Base-by-base conservation (phyloP, 23 tunicate genomes). In the Clavelina lepadiformis region DNA sequence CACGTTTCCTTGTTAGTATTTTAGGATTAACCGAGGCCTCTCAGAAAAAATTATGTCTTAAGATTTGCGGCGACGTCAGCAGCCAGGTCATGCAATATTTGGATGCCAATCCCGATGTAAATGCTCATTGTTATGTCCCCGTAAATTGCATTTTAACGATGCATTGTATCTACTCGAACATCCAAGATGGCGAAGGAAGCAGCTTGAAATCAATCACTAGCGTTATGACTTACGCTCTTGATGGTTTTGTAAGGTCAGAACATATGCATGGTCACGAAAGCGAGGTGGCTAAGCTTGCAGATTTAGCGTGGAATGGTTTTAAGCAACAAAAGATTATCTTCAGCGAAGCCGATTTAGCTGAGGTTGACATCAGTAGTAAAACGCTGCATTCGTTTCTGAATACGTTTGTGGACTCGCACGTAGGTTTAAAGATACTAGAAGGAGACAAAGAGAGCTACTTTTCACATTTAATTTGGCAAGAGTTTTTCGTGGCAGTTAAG, bases 81-180 rank as follows among this genome's bases (percentile, higher is more conserved):
- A 7, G 33, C 33, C 3, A 65, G 30, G 71, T 65, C 5, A 24
- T 21, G n/a, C 19, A 35, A 2, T 65, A 30, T 37, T 11, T 65
- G 38, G 47, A 65, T 25, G 55, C 26, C 15, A 23, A 65, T 20
- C 71, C 54, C 19, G 38, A 65, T 2, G 35, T 65, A 1, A 19
- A 7, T 27, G 71, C 28, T 24, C 26, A 26, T 33, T 65, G 71
- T 37, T 65, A 65, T 31, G 71, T 65, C 27, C 71, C 71, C 33
- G 71, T 65, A n/a, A 30, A 29, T 22, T 65, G 71, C 38, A 37
- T 65, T n/a, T 33, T 65, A 21, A 38, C 38, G 2, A 41, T 65
- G 55, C 27, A 45, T 6, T 15, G 27, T 3, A 54, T 65, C 33
- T 27, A 2, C 3, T 19, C 2, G 21, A 25, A 30, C 24, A 1